A percentile compares a stretch with the other conserved stretches of the same genome.
Conservation (phyloP, 2,888 invertebrate genomes). For the Anoplius nigerrimus region DNA sequence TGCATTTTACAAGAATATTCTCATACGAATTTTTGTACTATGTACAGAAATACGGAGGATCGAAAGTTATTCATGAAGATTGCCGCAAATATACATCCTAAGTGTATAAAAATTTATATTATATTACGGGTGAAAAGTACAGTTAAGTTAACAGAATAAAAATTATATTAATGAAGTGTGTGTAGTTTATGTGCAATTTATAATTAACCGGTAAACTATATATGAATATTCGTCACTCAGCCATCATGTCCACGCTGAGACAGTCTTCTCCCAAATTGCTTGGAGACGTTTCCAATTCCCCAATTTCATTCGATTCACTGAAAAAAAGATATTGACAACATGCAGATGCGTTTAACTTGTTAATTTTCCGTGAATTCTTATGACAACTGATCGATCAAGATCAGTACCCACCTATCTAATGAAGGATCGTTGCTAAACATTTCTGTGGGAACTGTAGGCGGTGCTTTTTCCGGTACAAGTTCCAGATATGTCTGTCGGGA, state of each 20-base stretch:
- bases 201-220: conserved; percentile 50
- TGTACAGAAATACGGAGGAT: too few species aligned
- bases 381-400: too few species aligned
- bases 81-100: conserved; percentile 14
- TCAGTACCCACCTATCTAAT: conserved; percentile 82
- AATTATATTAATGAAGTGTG: conserved; percentile 46
- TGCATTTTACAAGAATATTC: conserved; percentile 1
- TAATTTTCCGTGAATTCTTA: too few species aligned
- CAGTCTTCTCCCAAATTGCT: conserved; percentile 89
- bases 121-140: conserved; percentile 49
- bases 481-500: conserved; percentile 88
- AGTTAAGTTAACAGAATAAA: conserved; percentile 53
- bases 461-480: conserved; percentile 88
- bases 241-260: conserved; percentile 82
- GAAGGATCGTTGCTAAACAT: conserved; percentile 97
- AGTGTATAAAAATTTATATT: conserved; percentile 61
- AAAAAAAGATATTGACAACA: conserved; percentile 61
- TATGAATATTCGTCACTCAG: conserved; percentile 71
- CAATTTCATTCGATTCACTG: conserved; percentile 90
- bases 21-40: neutral
- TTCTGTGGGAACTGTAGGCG: conserved; percentile 92
- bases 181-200: conserved; percentile 52
- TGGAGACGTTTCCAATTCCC: conserved; percentile 86
- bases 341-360: neutral
- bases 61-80: conserved; percentile 12